Base-by-base conservation (phyloP, 2,888 invertebrate genomes). In the Eurois occulta region DNA sequence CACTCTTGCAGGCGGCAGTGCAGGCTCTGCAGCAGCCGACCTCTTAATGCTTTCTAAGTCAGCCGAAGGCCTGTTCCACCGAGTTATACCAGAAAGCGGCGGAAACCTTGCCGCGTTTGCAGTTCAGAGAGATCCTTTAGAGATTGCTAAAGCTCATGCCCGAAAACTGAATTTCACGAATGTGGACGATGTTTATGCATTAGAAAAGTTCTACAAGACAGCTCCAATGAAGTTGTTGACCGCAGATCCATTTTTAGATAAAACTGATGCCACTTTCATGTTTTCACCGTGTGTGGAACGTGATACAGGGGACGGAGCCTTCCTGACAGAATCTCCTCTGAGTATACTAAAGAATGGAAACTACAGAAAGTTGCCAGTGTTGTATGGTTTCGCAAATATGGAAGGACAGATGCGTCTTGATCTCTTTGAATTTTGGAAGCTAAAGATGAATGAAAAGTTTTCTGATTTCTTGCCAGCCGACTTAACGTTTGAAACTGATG, bases 351-450 rank as follows among this genome's bases (percentile, higher is more conserved):
- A 84, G 77, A 81, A 72, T 43, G 88, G 87, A 2, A 66, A 86
- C 48, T 88, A 84, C 58, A 84, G 75, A 48, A 90, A 90, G 70
- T 66, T 90, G 8, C 92, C 92, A 0, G 72, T 90, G 41, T 72
- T 91, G 24, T 88, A 88, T 48, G 92, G 91, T 10, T 88, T 92
- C 73, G 67, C 89, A 21, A 84, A 90, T 32, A 91, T 90, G 90
- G 92, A 92, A 83, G 92, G 92, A 8, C 74, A 90, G 55, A 55
- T 88, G 7, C 80, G 88, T 7, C 43, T 87, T 10, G 65, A 70
- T 0, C 24, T 73, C 10, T 91, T 91, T 77, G 85, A 89, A n/a
- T 8, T 46, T 10, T 89, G 89, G 87, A 87, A 79, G 62, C 58
- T 72, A 4, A 69, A 60, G 68, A 91, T 93, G 89, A 91, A 91